Conservation (phyloP, 1,140 invertebrate species). For the Drosophila repleta region DNA sequence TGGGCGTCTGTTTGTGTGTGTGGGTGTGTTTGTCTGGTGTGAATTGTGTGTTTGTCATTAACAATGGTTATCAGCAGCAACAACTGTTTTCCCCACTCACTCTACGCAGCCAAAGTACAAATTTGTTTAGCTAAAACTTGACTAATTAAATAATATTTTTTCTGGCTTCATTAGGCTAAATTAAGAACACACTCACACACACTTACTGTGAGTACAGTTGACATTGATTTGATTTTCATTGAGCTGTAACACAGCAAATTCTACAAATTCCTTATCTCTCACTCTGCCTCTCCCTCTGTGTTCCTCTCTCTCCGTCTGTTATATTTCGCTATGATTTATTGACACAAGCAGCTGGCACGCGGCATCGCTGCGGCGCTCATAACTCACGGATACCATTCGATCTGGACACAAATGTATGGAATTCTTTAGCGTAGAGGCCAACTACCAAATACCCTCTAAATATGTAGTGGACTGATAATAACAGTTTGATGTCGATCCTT, state of each 20-base stretch:
- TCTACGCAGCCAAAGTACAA: neutral
- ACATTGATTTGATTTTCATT: slow-evolving; percentile 67
- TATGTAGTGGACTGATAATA: too few species aligned
- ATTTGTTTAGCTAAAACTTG: neutral
- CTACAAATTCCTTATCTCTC: neutral
- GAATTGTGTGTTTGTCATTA: slow-evolving; percentile 32
- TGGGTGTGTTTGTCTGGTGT: slow-evolving; percentile 1
- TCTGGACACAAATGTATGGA: too few species aligned
- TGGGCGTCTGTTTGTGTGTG: neutral
- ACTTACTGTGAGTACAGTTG: slow-evolving; percentile 8
- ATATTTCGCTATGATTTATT: slow-evolving; percentile 45
- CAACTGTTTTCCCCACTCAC: slow-evolving; percentile 30
- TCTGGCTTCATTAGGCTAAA: slow-evolving; percentile 11
- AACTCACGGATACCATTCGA: slow-evolving; percentile 15
- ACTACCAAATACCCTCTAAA: too few species aligned
- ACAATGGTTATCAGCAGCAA: slow-evolving; percentile 35
- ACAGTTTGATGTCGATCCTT: too few species aligned
- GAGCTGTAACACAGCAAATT: slow-evolving; percentile 6
- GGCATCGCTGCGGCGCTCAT: slow-evolving; percentile 10
- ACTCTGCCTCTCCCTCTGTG: too few species aligned
- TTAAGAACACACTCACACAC: neutral
- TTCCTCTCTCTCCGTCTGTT: neutral
- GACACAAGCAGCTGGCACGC: slow-evolving; percentile 7
- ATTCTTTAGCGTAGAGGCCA: too few species aligned
- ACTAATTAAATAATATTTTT: slow-evolving; percentile 13